Percentiles rank a stretch among this genome's conserved stretches.
phyloP scores from a whole-genome alignment of 2,113 vertebrate species.

The Antechinus flavipes region DNA sequence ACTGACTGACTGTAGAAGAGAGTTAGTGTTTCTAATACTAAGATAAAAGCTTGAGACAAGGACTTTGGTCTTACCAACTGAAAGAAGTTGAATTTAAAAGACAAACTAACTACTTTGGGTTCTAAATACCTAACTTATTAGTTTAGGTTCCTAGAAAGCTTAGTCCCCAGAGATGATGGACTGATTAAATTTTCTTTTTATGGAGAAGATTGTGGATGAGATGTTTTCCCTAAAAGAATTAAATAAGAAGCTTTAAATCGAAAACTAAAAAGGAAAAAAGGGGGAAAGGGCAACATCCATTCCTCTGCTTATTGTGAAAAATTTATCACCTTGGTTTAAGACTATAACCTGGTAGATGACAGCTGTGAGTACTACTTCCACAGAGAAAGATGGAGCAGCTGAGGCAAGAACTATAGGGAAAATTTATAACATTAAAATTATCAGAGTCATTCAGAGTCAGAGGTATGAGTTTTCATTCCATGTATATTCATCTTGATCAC shows the following conservation, averaged over 20 bases:
- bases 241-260: neutral
- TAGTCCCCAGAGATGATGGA: neutral
- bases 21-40: neutral
- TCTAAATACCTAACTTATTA: neutral
- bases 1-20: neutral
- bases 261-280: neutral
- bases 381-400: neutral
- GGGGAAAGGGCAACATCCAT: neutral
- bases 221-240: neutral
- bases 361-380: neutral
- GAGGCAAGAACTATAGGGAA: neutral
- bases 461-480: neutral
- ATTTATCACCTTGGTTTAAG: neutral
- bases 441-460: neutral
- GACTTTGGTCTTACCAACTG: neutral
- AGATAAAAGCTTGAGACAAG: neutral
- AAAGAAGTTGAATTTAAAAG: neutral
- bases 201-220: neutral
- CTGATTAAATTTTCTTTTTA: neutral
- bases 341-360: neutral
- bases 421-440: neutral
- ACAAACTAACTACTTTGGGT: neutral
- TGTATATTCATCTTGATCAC: neutral
- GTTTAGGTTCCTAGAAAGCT: neutral
- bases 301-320: neutral